Conservation (phyloP, 2,797 vertebrate species). For the Coregonus ussuriensis region DNA sequence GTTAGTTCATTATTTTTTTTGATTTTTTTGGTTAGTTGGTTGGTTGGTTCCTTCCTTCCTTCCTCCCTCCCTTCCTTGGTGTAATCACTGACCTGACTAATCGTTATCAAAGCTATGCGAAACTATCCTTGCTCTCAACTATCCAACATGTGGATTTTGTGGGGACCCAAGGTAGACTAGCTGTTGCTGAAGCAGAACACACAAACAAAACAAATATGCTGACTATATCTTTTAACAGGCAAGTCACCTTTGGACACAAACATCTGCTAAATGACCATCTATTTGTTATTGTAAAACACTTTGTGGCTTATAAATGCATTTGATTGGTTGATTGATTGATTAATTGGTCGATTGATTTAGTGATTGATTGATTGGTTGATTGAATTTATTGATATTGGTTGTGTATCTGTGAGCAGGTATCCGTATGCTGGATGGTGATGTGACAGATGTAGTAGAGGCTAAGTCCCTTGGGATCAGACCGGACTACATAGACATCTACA, state of each 20-base stretch:
- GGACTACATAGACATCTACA: conserved; percentile 86
- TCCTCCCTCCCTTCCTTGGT: background rate
- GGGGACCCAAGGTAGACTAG: too few species aligned
- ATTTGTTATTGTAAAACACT: background rate
- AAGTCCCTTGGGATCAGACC: conserved; percentile 83
- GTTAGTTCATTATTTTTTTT: background rate
- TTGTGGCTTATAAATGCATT: background rate
- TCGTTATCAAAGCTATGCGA: too few species aligned
- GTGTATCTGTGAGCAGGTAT: conserved; percentile 72
- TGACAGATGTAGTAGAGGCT: conserved; percentile 86
- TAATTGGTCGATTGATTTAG: too few species aligned
- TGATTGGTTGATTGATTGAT: background rate
- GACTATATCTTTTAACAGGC: background rate
- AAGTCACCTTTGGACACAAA: background rate
- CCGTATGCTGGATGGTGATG: conserved; percentile 87
- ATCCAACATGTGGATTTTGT: too few species aligned
- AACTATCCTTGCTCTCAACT: too few species aligned
- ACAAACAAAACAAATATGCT: background rate
- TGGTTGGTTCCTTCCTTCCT: background rate
- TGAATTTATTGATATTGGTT: background rate
- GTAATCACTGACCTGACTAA: too few species aligned
- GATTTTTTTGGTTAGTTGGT: too few species aligned
- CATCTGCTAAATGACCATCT: background rate
- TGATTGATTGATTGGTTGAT: background rate
- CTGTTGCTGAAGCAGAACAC: background rate